Evolutionary conservation across 2,113 vertebrate genomes (phyloP).

Genomic region (Brevimyrus niger): DNA sequence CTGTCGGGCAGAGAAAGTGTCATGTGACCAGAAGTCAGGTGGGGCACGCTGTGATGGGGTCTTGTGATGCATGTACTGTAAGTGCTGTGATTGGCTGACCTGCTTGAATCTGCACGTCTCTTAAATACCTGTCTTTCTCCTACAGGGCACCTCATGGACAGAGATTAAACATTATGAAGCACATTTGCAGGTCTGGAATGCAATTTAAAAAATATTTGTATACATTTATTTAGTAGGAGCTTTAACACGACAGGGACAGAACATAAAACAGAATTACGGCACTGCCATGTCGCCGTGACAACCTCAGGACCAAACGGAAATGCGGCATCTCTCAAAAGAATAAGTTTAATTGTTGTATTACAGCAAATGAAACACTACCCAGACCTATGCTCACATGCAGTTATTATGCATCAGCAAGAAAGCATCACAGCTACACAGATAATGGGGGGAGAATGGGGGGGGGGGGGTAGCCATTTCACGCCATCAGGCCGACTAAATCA

Average conservation of each 20-base stretch:
- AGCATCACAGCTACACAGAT: background rate
- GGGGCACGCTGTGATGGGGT: background rate
- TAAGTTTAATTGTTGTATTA: background rate
- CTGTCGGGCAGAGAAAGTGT: background rate
- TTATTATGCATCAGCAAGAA: background rate
- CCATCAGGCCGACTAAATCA: background rate
- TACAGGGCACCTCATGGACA: background rate
- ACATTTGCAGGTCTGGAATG: background rate
- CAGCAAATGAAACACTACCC: background rate
- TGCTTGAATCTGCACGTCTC: background rate
- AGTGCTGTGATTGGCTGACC: background rate
- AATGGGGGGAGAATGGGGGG: background rate
- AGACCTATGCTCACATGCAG: background rate
- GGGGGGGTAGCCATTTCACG: background rate
- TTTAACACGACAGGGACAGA: background rate
- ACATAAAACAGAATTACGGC: background rate
- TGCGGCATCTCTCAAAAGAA: background rate
- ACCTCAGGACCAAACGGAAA: background rate
- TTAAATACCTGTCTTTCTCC: background rate
- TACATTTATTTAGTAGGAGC: background rate
- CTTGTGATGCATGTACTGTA: background rate
- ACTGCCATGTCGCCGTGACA: background rate
- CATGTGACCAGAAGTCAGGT: background rate
- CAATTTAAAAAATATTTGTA: background rate
- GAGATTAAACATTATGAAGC: background rate